phyloP scores from a whole-genome alignment of 2,888 invertebrate species.

The Pharmacophagus antenor region DNA sequence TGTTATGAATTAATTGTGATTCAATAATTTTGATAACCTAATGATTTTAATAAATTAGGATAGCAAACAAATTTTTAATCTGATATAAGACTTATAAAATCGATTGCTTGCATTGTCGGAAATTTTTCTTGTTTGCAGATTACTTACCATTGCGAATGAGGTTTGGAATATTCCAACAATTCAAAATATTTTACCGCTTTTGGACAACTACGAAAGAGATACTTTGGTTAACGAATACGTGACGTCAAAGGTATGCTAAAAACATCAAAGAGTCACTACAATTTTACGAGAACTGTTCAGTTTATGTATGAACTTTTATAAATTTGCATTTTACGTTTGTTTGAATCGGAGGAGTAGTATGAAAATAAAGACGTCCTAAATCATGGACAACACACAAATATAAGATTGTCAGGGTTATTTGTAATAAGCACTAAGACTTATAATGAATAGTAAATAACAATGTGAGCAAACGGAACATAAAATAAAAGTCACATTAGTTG shows the following conservation, averaged over 20 bases:
- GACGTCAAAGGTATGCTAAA: conserved; percentile 77
- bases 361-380: background rate
- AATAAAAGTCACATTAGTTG: background rate
- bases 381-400: background rate
- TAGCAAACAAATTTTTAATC: background rate
- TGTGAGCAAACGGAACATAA: background rate
- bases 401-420: background rate
- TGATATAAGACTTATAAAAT: background rate
- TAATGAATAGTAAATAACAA: background rate
- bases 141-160: conserved; percentile 83
- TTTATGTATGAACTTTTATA: too few species aligned
- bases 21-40: background rate
- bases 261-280: background rate
- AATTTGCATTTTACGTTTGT: background rate
- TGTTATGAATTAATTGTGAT: background rate
- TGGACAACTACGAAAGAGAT: conserved; percentile 92
- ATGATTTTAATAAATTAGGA: background rate
- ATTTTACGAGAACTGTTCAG: background rate
- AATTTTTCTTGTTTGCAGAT: conserved; percentile 69
- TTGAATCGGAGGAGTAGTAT: background rate
- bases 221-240: conserved; percentile 88
- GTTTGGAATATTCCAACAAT: conserved; percentile 87
- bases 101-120: conserved; percentile 29
- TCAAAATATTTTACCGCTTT: conserved; percentile 85
- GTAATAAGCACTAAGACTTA: background rate